phyloP scores from a whole-genome alignment of 2,797 vertebrate genomes.

The Syngnathus acus region DNA sequence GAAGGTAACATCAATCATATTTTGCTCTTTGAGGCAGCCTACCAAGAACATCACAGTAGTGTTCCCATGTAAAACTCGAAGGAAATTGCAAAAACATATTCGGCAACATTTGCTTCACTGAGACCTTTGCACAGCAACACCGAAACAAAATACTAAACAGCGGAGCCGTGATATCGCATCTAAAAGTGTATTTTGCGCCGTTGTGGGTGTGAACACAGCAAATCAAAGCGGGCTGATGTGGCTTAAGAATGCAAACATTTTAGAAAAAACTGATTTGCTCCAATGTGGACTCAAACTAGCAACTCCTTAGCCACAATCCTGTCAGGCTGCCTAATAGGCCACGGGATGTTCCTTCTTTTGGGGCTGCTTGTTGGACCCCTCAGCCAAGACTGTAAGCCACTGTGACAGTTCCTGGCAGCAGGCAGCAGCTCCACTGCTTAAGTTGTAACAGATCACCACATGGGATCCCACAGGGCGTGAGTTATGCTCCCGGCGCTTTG shows the following conservation, averaged over 20 bases:
- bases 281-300: slow-evolving; percentile 37
- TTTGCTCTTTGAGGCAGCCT: not conserved
- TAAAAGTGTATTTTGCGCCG: too few species aligned
- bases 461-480: slow-evolving; percentile 40
- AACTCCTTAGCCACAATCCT: slow-evolving; percentile 27
- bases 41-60: not conserved
- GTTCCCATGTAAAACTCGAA: not conserved
- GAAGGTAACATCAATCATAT: not conserved
- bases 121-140: not conserved
- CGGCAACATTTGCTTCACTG: not conserved
- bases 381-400: slow-evolving; percentile 41
- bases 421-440: slow-evolving; percentile 35
- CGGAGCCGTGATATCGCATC: not conserved
- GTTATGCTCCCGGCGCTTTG: slow-evolving; percentile 29
- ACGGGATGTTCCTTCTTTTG: slow-evolving; percentile 34
- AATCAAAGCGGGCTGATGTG: too few species aligned
- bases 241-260: too few species aligned
- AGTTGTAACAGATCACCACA: slow-evolving; percentile 42
- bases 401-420: slow-evolving; percentile 59
- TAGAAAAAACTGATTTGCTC: not conserved
- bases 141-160: not conserved
- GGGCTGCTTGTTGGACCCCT: slow-evolving; percentile 32
- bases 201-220: too few species aligned
- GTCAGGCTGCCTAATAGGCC: slow-evolving; percentile 29
- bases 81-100: not conserved